Percentiles rank a stretch among this genome's conserved stretches.
phyloP scores from a whole-genome alignment of 2,113 vertebrate species.

The Brevimyrus niger region DNA sequence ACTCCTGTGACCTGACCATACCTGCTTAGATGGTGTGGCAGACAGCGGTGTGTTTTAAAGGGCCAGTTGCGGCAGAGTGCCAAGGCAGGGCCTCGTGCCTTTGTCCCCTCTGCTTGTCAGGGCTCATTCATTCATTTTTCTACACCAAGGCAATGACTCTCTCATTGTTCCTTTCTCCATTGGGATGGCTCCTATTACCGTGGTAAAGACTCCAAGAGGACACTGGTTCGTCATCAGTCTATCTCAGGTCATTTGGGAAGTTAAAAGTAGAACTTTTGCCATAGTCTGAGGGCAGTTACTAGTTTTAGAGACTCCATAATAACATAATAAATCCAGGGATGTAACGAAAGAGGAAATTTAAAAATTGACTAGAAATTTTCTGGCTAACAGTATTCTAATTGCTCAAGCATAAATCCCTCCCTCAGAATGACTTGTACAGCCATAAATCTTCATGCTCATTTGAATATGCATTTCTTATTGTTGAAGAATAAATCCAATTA shows the following conservation, averaged over 20 bases:
- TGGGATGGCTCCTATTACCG: conserved; percentile 20
- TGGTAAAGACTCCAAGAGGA: not conserved
- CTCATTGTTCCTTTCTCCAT: conserved; percentile 23
- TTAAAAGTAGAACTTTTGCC: not conserved
- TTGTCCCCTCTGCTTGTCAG: conserved; percentile 8
- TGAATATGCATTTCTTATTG: not conserved
- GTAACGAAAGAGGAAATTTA: not conserved
- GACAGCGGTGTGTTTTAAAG: not conserved
- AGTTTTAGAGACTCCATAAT: not conserved
- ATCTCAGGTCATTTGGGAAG: not conserved
- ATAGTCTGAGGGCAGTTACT: not conserved
- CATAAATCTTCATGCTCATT: conserved; percentile 13
- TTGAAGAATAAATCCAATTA: not conserved
- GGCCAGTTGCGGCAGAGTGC: not conserved
- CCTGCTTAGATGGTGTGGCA: not conserved
- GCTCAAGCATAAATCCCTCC: not conserved
- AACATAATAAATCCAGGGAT: not conserved
- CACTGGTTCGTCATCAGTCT: not conserved
- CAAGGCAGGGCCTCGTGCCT: not conserved
- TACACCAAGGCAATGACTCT: conserved; percentile 19
- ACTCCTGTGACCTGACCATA: not conserved
- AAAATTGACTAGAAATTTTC: conserved; percentile 1
- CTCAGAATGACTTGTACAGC: not conserved
- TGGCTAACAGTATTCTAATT: not conserved
- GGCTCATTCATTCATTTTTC: conserved; percentile 36